A percentile compares a stretch with the other conserved stretches of the same genome.
These are phyloP conservation scores for Cyanistes caeruleus DNA, from an alignment of 2,113 vertebrate species.

Conservation along the genomic window DNA sequence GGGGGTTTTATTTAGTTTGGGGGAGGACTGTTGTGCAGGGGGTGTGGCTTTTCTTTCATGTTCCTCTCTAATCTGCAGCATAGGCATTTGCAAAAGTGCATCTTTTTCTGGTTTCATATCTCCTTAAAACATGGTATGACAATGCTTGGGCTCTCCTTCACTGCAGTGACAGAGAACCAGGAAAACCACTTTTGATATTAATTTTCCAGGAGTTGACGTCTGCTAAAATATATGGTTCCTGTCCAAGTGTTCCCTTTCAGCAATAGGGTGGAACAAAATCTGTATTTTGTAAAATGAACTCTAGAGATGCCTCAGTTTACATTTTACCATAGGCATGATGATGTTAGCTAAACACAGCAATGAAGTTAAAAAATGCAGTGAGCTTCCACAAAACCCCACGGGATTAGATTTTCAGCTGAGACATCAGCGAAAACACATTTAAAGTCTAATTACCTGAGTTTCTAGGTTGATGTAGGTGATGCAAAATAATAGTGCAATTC, in stretches of 20 bases:
- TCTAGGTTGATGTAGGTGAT: neutral
- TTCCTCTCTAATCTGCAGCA: neutral
- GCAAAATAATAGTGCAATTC: neutral
- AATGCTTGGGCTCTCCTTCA: neutral
- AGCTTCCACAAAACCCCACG: neutral
- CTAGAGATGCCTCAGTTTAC: neutral
- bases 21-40: accelerated
- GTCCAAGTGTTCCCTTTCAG: neutral
- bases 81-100: neutral
- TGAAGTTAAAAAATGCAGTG: neutral
- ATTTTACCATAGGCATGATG: neutral
- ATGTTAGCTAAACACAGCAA: neutral
- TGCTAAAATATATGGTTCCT: neutral
- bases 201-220: neutral
- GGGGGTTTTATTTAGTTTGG: neutral
- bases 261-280: neutral
- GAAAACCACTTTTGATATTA: neutral
- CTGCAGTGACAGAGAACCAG: neutral
- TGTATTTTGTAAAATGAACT: neutral
- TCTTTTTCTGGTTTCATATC: neutral
- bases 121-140: neutral
- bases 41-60: too few species aligned
- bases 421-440: neutral
- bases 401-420: neutral
- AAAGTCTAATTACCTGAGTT: conserved; percentile 34